Evolutionary conservation across 2,888 invertebrate genomes (phyloP).

Genomic region (Notocelia uddmanniana): DNA sequence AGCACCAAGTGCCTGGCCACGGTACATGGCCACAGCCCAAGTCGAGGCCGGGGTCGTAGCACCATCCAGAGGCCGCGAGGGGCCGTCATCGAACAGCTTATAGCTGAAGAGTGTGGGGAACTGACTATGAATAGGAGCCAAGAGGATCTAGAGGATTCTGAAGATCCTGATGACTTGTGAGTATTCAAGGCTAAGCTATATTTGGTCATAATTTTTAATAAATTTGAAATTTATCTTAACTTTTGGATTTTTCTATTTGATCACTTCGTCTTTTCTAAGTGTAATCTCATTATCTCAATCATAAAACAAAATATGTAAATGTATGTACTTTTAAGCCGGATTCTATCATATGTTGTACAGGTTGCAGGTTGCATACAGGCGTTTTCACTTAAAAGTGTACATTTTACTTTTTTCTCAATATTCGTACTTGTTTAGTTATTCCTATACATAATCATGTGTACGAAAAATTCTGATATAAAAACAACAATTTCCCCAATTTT

Average conservation of each 20-base stretch:
- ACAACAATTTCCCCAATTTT: too few species aligned
- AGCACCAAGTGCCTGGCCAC: constrained; percentile 77
- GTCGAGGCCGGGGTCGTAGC: constrained; percentile 66
- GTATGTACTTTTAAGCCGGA: too few species aligned
- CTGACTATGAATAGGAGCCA: constrained; percentile 75
- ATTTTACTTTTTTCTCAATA: too few species aligned
- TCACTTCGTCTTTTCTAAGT: neutral
- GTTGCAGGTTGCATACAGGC: too few species aligned
- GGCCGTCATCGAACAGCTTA: constrained; percentile 76
- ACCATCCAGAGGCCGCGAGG: constrained; percentile 74
- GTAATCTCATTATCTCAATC: too few species aligned
- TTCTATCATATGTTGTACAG: too few species aligned
- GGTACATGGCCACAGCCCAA: constrained; percentile 74
- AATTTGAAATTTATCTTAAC: neutral
- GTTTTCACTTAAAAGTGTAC: too few species aligned
- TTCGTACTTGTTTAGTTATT: too few species aligned
- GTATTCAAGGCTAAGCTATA: constrained; percentile 47
- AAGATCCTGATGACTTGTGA: constrained; percentile 86
- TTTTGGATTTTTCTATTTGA: neutral
- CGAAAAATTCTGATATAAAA: too few species aligned
- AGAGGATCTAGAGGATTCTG: constrained; percentile 87
- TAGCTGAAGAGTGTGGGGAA: constrained; percentile 80
- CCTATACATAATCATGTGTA: too few species aligned
- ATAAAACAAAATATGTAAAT: too few species aligned
- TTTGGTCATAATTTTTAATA: neutral